Conservation (phyloP, 2,797 vertebrate genomes). For the Lophius americanus region DNA sequence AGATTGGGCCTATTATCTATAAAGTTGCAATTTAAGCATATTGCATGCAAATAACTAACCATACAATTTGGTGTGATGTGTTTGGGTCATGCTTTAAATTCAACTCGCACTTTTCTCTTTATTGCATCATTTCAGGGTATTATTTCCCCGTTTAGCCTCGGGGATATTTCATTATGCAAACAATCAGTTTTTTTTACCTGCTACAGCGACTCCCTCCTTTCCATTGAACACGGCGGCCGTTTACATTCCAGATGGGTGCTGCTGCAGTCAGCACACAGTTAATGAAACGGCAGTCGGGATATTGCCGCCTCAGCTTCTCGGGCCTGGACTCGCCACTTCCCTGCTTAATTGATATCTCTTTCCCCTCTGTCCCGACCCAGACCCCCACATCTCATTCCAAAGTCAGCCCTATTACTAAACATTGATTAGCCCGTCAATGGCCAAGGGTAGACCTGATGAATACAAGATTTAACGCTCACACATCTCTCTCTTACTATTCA, state of each 20-base stretch:
- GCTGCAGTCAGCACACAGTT: constrained; percentile 76
- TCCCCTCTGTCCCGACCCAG: constrained; percentile 57
- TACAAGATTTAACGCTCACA: constrained; percentile 68
- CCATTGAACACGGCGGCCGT: constrained; percentile 17
- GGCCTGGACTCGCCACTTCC: constrained; percentile 80
- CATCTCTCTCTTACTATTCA: constrained; percentile 39
- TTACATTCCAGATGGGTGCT: constrained; percentile 9
- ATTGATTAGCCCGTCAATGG: constrained; percentile 83
- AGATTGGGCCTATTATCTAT: too few species aligned
- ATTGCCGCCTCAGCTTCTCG: constrained; percentile 85
- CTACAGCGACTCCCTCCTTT: constrained; percentile 35
- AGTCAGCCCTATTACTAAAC: constrained; percentile 84
- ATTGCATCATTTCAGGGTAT: constrained; percentile 38
- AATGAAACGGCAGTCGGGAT: constrained; percentile 83
- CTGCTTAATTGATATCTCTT: constrained; percentile 83
- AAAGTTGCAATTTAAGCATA: constrained; percentile 12
- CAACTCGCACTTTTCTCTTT: constrained; percentile 12
- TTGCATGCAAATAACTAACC: constrained; percentile 32
- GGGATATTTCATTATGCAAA: constrained; percentile 47
- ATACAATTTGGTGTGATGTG: constrained; percentile 15
- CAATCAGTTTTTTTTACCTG: constrained; percentile 42
- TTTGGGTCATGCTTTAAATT: constrained; percentile 1
- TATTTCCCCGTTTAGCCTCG: constrained; percentile 16
- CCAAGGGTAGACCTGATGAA: constrained; percentile 71
- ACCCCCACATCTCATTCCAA: constrained; percentile 75